These are phyloP conservation scores for Holacanthella duospinosa DNA, from an alignment of 2,888 invertebrate species.

Conservation along the genomic window DNA sequence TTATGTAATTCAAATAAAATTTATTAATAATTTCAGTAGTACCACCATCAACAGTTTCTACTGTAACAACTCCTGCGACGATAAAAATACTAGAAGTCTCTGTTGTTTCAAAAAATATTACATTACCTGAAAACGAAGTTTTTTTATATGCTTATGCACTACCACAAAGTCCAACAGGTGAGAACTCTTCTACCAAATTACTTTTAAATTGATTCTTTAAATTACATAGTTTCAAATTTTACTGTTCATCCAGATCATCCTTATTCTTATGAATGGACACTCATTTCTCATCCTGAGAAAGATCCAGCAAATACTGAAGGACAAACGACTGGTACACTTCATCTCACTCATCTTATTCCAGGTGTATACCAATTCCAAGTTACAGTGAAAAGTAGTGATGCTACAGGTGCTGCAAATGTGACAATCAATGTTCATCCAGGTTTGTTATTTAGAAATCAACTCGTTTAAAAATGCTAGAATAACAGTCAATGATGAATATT, in stretches of 20 bases:
- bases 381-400: conserved; percentile 63
- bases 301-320: conserved; percentile 58
- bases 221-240: too few species aligned
- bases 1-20: too few species aligned
- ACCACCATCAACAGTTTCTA: too few species aligned
- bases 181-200: too few species aligned
- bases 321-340: conserved; percentile 74
- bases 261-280: conserved; percentile 75
- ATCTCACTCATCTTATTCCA: conserved; percentile 69
- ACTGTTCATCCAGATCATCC: conserved; percentile 47
- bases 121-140: conserved; percentile 72
- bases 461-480: not conserved
- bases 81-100: conserved; percentile 61
- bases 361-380: conserved; percentile 81
- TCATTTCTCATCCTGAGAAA: conserved; percentile 67
- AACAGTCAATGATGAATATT: conserved; percentile 12
- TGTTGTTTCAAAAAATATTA: conserved; percentile 64
- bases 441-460: conserved; percentile 39
- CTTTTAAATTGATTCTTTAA: too few species aligned
- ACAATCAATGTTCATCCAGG: conserved; percentile 79
- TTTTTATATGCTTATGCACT: conserved; percentile 70
- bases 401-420: conserved; percentile 76
- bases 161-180: conserved; percentile 59
- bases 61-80: conserved; percentile 41
- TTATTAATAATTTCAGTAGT: too few species aligned